Conservation (phyloP, 1,140 invertebrate species). For the Mya arenaria region DNA sequence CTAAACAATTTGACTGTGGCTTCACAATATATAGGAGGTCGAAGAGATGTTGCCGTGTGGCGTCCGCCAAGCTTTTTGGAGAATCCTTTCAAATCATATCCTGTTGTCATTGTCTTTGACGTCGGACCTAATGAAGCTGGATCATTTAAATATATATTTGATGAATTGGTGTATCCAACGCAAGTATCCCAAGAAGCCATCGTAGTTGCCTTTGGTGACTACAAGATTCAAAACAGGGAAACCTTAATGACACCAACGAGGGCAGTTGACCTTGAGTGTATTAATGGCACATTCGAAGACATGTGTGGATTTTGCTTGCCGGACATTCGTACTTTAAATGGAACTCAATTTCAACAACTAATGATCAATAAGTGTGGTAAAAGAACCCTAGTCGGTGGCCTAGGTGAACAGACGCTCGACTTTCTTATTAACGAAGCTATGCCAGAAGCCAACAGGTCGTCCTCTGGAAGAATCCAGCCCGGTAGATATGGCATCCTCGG, state of each 20-base stretch:
- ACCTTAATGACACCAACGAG: slow-evolving; percentile 15
- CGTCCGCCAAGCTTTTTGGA: slow-evolving; percentile 41
- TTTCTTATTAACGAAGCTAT: slow-evolving; percentile 4
- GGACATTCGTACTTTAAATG: neutral
- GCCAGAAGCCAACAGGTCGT: neutral
- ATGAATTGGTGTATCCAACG: neutral
- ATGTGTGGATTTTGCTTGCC: neutral
- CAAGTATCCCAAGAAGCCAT: slow-evolving; percentile 5
- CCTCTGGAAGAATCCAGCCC: neutral
- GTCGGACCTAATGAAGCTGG: neutral
- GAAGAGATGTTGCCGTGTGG: neutral
- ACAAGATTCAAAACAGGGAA: neutral
- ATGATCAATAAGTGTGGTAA: neutral
- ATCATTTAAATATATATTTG: neutral
- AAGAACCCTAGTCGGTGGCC: neutral
- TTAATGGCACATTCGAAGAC: slow-evolving; percentile 15
- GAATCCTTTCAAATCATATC: slow-evolving; percentile 42
- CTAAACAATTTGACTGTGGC: neutral
- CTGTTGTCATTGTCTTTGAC: slow-evolving; percentile 24
- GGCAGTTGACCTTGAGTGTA: neutral
- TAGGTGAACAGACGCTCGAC: slow-evolving; percentile 1
- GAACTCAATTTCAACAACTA: neutral
- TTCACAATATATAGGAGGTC: slow-evolving; percentile 15
- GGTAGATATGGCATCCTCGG: slow-evolving; percentile 34
- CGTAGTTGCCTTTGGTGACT: slow-evolving; percentile 28